Conservation (phyloP, 2,797 vertebrate species). For the Crax fasciolata region DNA sequence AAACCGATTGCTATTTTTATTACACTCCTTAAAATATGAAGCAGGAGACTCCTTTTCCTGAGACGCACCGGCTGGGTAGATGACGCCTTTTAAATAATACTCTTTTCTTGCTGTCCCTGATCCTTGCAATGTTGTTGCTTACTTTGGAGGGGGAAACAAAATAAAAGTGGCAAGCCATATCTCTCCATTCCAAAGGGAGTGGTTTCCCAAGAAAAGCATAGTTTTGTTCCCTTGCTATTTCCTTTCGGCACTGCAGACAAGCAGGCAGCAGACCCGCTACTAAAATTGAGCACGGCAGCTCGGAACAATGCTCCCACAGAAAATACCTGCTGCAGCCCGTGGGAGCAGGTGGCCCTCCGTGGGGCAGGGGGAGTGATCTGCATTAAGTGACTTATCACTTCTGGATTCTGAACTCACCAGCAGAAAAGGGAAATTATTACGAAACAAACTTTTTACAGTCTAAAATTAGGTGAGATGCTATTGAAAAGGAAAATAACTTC, state of each 20-base stretch:
- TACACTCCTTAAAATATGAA: constrained; percentile 67
- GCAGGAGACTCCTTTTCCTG: constrained; percentile 75
- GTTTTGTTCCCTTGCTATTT: constrained; percentile 80
- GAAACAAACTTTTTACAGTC: not conserved
- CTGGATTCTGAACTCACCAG: not conserved
- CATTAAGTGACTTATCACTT: not conserved
- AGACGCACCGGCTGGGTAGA: constrained; percentile 57
- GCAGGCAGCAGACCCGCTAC: constrained; percentile 30
- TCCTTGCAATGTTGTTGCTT: constrained; percentile 79
- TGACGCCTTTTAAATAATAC: constrained; percentile 79
- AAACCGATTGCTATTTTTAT: constrained; percentile 71
- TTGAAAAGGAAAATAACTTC: constrained; percentile 55
- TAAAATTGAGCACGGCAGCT: constrained; percentile 26
- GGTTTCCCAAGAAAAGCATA: constrained; percentile 86
- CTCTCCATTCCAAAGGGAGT: constrained; percentile 83
- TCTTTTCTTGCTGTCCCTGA: constrained; percentile 72
- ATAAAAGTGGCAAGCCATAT: constrained; percentile 79
- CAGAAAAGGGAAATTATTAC: not conserved
- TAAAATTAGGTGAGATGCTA: constrained; percentile 51
- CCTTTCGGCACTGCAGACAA: constrained; percentile 69
- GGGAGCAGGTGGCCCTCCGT: constrained; percentile 31
- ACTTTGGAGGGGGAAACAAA: constrained; percentile 81
- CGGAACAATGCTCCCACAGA: not conserved
- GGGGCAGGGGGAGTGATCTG: not conserved
- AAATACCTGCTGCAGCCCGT: not conserved